phyloP scores from a whole-genome alignment of 2,888 invertebrate species.

The Danaus chrysippus region DNA sequence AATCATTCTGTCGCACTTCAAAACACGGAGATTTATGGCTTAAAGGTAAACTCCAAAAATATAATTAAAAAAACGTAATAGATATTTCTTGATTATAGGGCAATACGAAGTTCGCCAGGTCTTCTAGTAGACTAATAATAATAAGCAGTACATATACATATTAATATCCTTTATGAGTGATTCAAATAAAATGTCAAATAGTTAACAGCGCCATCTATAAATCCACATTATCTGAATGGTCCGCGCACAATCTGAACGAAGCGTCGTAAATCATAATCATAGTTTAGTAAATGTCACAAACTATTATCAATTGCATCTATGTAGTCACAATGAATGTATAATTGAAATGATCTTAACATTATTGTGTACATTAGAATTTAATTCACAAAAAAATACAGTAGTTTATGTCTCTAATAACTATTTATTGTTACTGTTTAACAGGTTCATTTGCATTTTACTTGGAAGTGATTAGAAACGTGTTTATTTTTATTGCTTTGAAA shows the following conservation, averaged over 20 bases:
- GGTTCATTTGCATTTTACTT: too few relatives aligned
- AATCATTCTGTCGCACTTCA: too few relatives aligned
- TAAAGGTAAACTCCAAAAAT: too few relatives aligned
- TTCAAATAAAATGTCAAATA: conserved; percentile 11
- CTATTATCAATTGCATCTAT: conserved; percentile 9
- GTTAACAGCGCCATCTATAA: conserved; percentile 19
- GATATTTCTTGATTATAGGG: too few relatives aligned
- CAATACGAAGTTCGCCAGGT: too few relatives aligned
- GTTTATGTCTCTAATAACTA: too few relatives aligned
- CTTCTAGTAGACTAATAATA: not conserved
- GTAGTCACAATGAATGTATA: not conserved
- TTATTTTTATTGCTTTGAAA: too few relatives aligned
- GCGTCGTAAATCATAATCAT: conserved; percentile 50
- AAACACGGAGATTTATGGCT: too few relatives aligned
- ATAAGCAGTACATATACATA: not conserved
- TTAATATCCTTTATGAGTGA: not conserved
- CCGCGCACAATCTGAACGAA: conserved; percentile 26
- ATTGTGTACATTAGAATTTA: not conserved
- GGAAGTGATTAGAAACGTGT: too few relatives aligned
- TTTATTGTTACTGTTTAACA: too few relatives aligned
- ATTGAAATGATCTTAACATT: not conserved
- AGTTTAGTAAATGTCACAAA: conserved; percentile 7
- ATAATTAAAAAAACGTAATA: too few relatives aligned
- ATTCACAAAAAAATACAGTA: too few relatives aligned
- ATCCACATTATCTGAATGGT: conserved; percentile 22